Percentiles rank a stretch among this genome's conserved stretches.
These are phyloP conservation scores for Mycalesis mineus DNA, from an alignment of 2,888 invertebrate genomes.

Conservation along the genomic window DNA sequence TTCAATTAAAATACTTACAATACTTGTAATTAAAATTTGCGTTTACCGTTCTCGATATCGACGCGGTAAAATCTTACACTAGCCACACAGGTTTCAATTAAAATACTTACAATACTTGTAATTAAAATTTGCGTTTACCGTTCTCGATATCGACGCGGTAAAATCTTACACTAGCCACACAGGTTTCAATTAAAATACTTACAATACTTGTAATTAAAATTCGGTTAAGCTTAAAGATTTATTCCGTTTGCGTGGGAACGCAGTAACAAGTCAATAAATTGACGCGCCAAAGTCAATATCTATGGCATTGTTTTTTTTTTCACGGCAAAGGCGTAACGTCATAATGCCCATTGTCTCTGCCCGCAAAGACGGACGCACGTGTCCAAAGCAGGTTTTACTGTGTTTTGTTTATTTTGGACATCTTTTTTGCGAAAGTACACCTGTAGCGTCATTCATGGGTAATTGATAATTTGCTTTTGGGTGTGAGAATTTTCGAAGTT, in stretches of 20 bases:
- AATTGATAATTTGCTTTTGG: conserved; percentile 33
- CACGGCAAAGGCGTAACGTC: conserved; percentile 37
- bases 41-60: no score
- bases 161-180: no score
- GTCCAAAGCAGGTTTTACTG: conserved; percentile 62
- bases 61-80: no score
- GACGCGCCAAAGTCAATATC: conserved; percentile 47
- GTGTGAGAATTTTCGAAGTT: conserved; percentile 28
- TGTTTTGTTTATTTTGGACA: conserved; percentile 49
- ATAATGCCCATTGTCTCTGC: conserved; percentile 62
- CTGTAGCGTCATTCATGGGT: conserved; percentile 62
- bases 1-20: no score
- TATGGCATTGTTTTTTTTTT: conserved; percentile 43
- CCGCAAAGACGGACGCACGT: conserved; percentile 68
- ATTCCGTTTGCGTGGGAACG: conserved; percentile 47
- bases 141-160: no score
- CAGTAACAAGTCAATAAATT: conserved; percentile 50
- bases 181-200: no score
- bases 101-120: no score
- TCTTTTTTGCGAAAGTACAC: conserved; percentile 55
- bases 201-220: background rate
- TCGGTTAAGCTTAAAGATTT: background rate
- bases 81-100: no score
- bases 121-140: no score
- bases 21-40: no score